Evolutionary conservation across 2,113 vertebrate genomes (phyloP).

Genomic region (Hoplias malabaricus): DNA sequence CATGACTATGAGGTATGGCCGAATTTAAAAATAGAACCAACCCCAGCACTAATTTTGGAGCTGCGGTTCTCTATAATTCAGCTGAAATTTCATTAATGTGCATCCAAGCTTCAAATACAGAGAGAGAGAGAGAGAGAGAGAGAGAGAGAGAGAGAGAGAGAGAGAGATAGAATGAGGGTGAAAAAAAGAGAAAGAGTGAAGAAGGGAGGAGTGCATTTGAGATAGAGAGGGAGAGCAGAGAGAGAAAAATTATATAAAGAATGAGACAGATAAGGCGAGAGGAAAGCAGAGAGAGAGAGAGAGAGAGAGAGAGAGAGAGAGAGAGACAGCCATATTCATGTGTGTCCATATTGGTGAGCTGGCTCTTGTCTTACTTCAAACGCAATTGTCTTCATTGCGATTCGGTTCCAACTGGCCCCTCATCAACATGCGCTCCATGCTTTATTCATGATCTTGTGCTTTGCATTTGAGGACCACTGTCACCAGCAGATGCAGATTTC

Average conservation of each 20-base stretch:
- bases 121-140: conserved; percentile 6
- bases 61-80: conserved; percentile 30
- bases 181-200: conserved; percentile 6
- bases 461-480: conserved; percentile 34
- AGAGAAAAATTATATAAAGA: background rate
- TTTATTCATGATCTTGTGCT: conserved; percentile 46
- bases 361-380: conserved; percentile 46
- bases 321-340: conserved; percentile 27
- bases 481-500: conserved; percentile 37
- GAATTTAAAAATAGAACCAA: conserved; percentile 49
- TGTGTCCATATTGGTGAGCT: conserved; percentile 19
- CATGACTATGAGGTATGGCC: conserved; percentile 24
- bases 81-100: conserved; percentile 39
- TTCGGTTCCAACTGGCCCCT: conserved; percentile 29
- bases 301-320: background rate
- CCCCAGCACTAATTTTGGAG: conserved; percentile 26
- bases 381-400: conserved; percentile 14
- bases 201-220: background rate
- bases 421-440: conserved; percentile 38
- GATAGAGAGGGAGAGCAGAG: background rate
- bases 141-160: conserved; percentile 1
- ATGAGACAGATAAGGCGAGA: background rate
- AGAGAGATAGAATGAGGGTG: conserved; percentile 7
- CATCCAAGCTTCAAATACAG: conserved; percentile 40
- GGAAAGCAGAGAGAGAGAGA: background rate